Evolutionary conservation across 2,797 vertebrate genomes (phyloP), one percentile per base, ranked within the genome.

Genomic region (Aselliscus stoliczkanus): DNA sequence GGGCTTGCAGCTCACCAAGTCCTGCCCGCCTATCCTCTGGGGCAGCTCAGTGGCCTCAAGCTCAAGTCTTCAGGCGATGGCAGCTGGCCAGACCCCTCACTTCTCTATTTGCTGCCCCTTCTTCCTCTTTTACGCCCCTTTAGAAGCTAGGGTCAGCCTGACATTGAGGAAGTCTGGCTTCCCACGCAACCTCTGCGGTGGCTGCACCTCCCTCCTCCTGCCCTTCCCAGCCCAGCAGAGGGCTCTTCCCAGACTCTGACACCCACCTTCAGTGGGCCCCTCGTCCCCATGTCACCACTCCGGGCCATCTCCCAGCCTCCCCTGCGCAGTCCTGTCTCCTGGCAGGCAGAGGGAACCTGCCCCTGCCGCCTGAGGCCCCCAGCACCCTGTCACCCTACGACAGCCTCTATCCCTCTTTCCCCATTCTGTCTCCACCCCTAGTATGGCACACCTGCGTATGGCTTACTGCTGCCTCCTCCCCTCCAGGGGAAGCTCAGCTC

Each of bases 71-170:
- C 0, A 20, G 76, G 81, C 60, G 42, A 39, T 0, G 4, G 82
- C 31, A 2, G 65, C 37, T 17, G 1, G 12, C 11, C 52, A 2
- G 0, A 17, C 31, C 20, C 67, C 81, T 31, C 54, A 86, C 95
- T 97, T 96, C 96, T 92, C 37, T 84, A 70, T 90, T 64, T 25
- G 27, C 21, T 2, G 23, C 54, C n/a, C 1, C 31, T 34, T 58
- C 92, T 93, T 96, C 96, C 97, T 50, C 79, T 97, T 97, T 65
- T 15, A n/a, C 27, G n/a, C 69, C 23, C 27, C 56, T 83, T 34
- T 7, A 10, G 79, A 75, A 58, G 80, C 81, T 29, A 83, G 76
- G 39, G 47, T 81, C 69, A 31, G 95, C 72, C 60, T 8, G 56
- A 15, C 0, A 0, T 94, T 62, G 88, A 69, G 85, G 95, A 96